Evolutionary conservation across 1,140 invertebrate species (phyloP), one percentile per base, ranked within the genome.

Genomic region (Psilanteris sp.): DNA sequence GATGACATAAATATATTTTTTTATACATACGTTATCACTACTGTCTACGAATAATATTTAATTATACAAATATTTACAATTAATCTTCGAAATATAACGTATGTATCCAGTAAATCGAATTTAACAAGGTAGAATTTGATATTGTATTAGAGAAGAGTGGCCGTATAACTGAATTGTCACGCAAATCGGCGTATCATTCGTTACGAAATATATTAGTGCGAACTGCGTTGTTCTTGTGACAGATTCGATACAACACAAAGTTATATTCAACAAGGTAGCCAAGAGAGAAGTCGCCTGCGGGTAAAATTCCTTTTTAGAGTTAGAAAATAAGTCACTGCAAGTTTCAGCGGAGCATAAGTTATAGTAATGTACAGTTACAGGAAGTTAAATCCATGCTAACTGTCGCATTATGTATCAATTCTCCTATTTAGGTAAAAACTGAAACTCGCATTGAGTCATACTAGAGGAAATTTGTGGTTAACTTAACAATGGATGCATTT

Each of bases 351-450:
- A 39, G 31, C 31, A 36, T n/a, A 55, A 75, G 54, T 76, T 66
- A 64, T 70, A 50, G 57, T 70, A 57, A 76, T 76, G 64, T 76
- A 76, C 72, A 70, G 72, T 76, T 76, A 76, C 64, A 52, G 64
- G 64, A 62, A 68, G 57, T 57, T 18, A 59, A 26, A 32, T 29
- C 29, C 20, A 50, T 14, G 48, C 16, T 64, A 59, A 57, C 72
- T 76, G 64, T 76, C 64, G 50, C 57, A 64, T 70, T 70, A 64
- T 57, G 57, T 68, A 76, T 76, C 72, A 70, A 67, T 76, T 70
- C 48, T 27, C 52, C 18, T 7, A 9, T 48, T 67, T 29, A n/a
- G 24, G 48, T 64, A 31, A 50, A 61, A 31, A 0, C 15, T 3
- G 32, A 10, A 7, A 41, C 52, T 43, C 10, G 16, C 3, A 14